Evolutionary conservation across 2,888 invertebrate genomes (phyloP), one percentile per base, ranked within the genome.

Genomic region (Mellilla xanthometata): DNA sequence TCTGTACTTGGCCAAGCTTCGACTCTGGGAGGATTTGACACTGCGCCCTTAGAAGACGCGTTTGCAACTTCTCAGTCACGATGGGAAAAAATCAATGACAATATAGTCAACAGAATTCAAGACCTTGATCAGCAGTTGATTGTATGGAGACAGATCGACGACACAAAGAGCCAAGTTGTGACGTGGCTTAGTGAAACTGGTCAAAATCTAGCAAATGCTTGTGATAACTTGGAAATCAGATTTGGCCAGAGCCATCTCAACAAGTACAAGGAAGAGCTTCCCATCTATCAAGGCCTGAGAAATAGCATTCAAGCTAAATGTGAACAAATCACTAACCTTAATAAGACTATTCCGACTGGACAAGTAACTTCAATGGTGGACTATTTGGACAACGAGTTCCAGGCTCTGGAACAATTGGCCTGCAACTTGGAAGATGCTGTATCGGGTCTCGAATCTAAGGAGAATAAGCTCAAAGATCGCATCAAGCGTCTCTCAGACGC

Each of bases 81-180:
- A 10, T 95, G 95, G 93, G 94, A 94, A 49, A 92, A 93, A 54
- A 89, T 92, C 0, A 93, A 94, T 60, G 94, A 95, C 51, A 91
- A 92, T 33, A 91, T 95, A 2, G 91, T 94, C 3, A 94, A 94
- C 56, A 92, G 93, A 57, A 93, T 94, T 12, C 96, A 96, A 74
- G 93, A 93, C 39, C 92, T 95, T 35, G 98, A 98, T 81, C 95
- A 96, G 0, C 97, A 98, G 78, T 91, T 95, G 0, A 94, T 96
- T n/a, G 94, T 97, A 39, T 98, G 97, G 97, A 95, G 96, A 64
- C 97, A 97, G 75, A 95, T 98, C 23, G 95, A 96, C 59, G 95
- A 96, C 47, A 93, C 94, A 0, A 96, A 96, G 70, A 94, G 94
- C 53, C 96, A 96, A 71, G 88, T 98, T 2, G 82, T 95, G 0